These are phyloP conservation scores for Polypedilum vanderplanki DNA, from an alignment of 1,140 invertebrate species.

Conservation along the genomic window DNA sequence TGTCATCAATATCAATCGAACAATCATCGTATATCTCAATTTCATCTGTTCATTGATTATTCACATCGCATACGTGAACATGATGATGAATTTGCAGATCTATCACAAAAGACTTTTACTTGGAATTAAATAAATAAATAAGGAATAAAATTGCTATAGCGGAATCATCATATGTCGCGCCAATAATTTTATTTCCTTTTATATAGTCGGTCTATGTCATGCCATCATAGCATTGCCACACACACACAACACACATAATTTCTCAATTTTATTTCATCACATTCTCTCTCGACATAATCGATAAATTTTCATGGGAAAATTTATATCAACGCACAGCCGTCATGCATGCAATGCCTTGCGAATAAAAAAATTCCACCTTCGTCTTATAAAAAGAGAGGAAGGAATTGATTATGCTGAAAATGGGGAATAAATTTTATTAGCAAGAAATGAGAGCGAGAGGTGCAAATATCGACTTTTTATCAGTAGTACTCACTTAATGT, in stretches of 20 bases:
- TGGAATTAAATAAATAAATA: slow-evolving; percentile 15
- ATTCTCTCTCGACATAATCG: neutral
- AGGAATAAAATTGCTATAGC: neutral
- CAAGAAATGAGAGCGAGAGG: neutral
- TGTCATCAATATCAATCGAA: no score
- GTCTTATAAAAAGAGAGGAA: neutral
- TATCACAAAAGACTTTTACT: slow-evolving; percentile 11
- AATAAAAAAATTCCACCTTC: no score
- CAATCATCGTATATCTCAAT: no score
- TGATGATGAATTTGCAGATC: neutral
- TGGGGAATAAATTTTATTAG: neutral
- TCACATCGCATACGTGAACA: neutral
- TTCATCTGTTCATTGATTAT: neutral
- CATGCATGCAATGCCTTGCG: neutral
- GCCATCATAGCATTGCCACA: no score
- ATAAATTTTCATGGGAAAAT: slow-evolving; percentile 23
- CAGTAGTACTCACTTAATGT: neutral
- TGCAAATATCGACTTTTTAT: slow-evolving; percentile 22
- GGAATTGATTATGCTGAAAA: slow-evolving; percentile 20
- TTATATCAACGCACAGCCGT: slow-evolving; percentile 23
- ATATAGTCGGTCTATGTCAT: neutral
- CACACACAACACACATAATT: neutral
- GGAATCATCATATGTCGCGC: slow-evolving; percentile 14
- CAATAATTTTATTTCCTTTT: slow-evolving; percentile 22
- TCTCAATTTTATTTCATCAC: slow-evolving; percentile 8